phyloP scores from a whole-genome alignment of 2,113 vertebrate species.

The Hucho hucho region DNA sequence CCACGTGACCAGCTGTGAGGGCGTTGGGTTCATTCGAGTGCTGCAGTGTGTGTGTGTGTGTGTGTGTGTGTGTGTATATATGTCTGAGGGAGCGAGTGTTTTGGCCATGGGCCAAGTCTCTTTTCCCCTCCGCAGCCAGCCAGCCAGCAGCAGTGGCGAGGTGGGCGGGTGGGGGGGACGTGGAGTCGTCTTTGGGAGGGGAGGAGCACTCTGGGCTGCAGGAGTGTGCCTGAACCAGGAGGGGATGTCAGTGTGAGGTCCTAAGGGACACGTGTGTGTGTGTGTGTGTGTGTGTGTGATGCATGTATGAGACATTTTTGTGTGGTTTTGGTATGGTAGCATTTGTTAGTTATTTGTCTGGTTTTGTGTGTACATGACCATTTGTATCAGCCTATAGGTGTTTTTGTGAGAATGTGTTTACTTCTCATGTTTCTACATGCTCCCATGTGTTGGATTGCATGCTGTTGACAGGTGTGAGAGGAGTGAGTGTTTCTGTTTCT shows the following conservation, averaged over 20 bases:
- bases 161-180: neutral
- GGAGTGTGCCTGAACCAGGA: neutral
- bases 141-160: neutral
- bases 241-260: conserved; percentile 17
- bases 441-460: neutral
- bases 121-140: neutral
- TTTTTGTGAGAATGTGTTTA: neutral
- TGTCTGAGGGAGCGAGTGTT: conserved; percentile 6
- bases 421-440: neutral
- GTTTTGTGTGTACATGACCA: neutral
- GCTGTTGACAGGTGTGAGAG: neutral
- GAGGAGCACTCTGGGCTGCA: neutral
- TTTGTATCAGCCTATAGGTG: neutral
- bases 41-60: conserved; percentile 23
- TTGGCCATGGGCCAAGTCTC: conserved; percentile 10
- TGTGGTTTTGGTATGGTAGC: neutral
- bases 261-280: neutral
- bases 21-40: conserved; percentile 31
- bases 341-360: neutral
- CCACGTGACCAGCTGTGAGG: conserved; percentile 32
- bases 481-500: neutral
- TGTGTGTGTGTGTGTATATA: neutral
- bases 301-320: conserved; percentile 1
- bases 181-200: neutral
- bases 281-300: conserved; percentile 5